A percentile compares a stretch with the other conserved stretches of the same genome.
phyloP scores from a whole-genome alignment of 1,140 invertebrate genomes.

The Drosophila melanica region DNA sequence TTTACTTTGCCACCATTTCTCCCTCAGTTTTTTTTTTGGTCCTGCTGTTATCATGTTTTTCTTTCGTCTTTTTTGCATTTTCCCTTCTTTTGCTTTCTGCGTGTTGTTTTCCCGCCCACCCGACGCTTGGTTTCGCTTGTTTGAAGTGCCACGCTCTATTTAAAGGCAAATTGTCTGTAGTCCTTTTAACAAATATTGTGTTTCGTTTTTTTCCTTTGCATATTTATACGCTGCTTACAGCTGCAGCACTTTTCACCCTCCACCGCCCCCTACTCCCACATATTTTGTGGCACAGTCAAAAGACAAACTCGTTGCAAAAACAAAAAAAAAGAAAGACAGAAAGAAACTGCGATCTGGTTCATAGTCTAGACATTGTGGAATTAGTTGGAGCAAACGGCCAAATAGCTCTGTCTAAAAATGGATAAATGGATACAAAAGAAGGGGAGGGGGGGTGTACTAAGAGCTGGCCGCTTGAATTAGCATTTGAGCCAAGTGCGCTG shows the following conservation, averaged over 20 bases:
- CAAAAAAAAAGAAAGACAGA: no score
- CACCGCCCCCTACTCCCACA: slow-evolving; percentile 13
- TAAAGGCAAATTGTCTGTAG: slow-evolving; percentile 83
- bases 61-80: slow-evolving; percentile 37
- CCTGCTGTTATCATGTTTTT: slow-evolving; percentile 38
- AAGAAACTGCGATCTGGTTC: slow-evolving; percentile 38
- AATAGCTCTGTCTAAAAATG: slow-evolving; percentile 67
- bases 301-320: slow-evolving; percentile 53
- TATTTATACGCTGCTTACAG: slow-evolving; percentile 60
- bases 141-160: slow-evolving; percentile 82
- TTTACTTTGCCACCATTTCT: slow-evolving; percentile 1
- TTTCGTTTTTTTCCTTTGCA: slow-evolving; percentile 62
- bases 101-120: slow-evolving; percentile 63
- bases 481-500: slow-evolving; percentile 59
- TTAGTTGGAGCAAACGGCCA: slow-evolving; percentile 54
- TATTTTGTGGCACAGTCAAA: slow-evolving; percentile 53
- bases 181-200: slow-evolving; percentile 80
- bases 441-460: neutral
- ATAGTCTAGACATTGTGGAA: slow-evolving; percentile 69
- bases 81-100: slow-evolving; percentile 40
- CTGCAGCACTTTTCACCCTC: neutral
- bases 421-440: slow-evolving; percentile 3
- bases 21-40: slow-evolving; percentile 17
- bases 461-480: slow-evolving; percentile 50
- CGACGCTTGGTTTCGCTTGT: slow-evolving; percentile 59